Evolutionary conservation across 2,888 invertebrate species (phyloP), one percentile per base, ranked within the genome.

Genomic region (Sarcophaga variegata): DNA sequence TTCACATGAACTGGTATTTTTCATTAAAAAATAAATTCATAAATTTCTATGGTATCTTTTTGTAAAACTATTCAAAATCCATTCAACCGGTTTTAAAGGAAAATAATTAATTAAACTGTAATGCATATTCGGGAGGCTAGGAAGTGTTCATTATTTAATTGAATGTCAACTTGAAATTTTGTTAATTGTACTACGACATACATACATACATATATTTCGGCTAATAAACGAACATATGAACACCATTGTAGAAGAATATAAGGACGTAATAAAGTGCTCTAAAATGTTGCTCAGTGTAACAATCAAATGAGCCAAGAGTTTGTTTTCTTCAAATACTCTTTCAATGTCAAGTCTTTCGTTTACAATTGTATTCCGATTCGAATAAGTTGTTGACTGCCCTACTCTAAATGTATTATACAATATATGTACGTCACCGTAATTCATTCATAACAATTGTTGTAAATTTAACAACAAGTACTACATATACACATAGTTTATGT

Each of bases 331-430:
- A 37, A 37, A 11, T n/a, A 14, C 37, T 70, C 71, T 47, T 64
- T 66, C 82, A 83, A 83, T 83, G 82, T 83, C 82, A 83, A 67
- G 59, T 77, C 77, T 83, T 72, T 83, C 77, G 47, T 27, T 69
- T 49, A 25, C 25, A 47, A 60, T 72, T 45, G 10, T 71, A 17
- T 72, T 10, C 2, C 37, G 37, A 37, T 37, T 37, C 37, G n/a
- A 17, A 37, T 8, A 8, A 37, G 37, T 37, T 37, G 27, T 20
- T 60, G 20, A 11, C 37, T 20, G 75, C 2, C 49, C 37, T 11
- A 76, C 25, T 27, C 20, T 66, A 49, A 60, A 37, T 37, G 8
- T 37, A 37, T 37, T 37, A 37, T 37, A 37, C 25, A 70, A 62
- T 63, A 62, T 67, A 49, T 25, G 10, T 80, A 81, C 72, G 67